Percentiles rank a stretch among this genome's conserved stretches.
Evolutionary conservation across 2,888 invertebrate genomes (phyloP).

Genomic region (Lasioglossum leucozonium): DNA sequence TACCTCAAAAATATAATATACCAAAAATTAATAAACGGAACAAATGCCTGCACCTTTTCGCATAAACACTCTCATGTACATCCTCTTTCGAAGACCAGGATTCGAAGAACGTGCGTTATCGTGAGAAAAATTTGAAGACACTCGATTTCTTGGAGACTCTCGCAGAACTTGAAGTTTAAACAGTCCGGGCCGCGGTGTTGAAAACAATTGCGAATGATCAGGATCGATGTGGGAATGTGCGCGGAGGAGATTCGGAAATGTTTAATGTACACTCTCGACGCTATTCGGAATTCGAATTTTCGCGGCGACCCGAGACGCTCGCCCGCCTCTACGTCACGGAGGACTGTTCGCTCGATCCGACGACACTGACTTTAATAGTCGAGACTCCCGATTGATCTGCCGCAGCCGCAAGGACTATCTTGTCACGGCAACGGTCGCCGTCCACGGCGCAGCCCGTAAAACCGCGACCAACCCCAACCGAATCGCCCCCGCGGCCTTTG

Average conservation of each 20-base stretch:
- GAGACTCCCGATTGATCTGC: constrained; percentile 75
- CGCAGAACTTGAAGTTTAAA: not conserved
- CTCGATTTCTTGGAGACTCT: not conserved
- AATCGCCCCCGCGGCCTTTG: not conserved
- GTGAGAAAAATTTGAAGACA: not conserved
- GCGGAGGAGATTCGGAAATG: not conserved
- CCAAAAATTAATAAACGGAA: not conserved
- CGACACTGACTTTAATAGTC: constrained; percentile 69
- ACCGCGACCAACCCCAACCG: constrained; percentile 26
- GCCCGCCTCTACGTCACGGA: constrained; percentile 40
- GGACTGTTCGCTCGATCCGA: constrained; percentile 55
- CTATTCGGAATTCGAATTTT: not conserved
- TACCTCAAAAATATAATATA: too few species aligned
- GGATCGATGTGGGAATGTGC: not conserved
- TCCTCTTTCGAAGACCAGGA: not conserved
- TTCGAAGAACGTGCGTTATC: not conserved
- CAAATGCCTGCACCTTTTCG: not conserved
- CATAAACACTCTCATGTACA: not conserved
- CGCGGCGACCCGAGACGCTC: not conserved
- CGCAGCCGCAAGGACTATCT: constrained; percentile 66
- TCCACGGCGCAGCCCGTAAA: constrained; percentile 41
- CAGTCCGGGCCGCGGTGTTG: not conserved
- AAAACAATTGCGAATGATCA: not conserved
- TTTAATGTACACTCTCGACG: not conserved
- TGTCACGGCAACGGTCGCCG: constrained; percentile 65